Base-by-base conservation (phyloP, 1,140 invertebrate genomes). In the Drosophila tani region DNA sequence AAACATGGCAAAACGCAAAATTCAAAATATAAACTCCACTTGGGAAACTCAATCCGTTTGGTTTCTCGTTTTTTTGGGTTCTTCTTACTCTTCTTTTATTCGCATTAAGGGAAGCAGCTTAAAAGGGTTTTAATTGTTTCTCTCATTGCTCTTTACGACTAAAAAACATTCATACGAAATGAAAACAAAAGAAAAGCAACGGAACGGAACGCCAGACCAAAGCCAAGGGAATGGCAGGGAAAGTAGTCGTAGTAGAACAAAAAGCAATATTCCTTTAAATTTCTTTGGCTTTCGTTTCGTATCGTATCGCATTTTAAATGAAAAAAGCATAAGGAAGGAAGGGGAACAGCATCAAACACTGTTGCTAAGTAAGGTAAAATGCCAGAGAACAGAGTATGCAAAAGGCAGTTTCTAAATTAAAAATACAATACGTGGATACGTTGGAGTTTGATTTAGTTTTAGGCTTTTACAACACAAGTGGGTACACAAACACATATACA, bases 1-100 rank as follows among this genome's bases (percentile, higher is more conserved):
- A 77, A 79, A 91, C 87, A 91, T 73, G 71, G 58, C 87, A 86
- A 79, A 77, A 91, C 70, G 59, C 62, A 87, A 86, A 78, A 80
- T 51, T 57, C 11, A 66, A 46, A 59, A 75, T 65, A 75, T 65
- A 75, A 71, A 73, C 70, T 74, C 40, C 46, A 60, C 53, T 73
- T 73, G 69, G 67, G 35, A 41, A 73, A 59, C 29, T 51, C 21
- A 70, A 45, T 62, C 58, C 45, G 35, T 65, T 43, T 66, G 41
- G 27, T 40, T 59, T 58, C 40, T 27, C 60, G 38, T 35, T 51
- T 46, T 27, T n/a, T 46, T 59, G 60, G 35, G 45, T 51, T 35
- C 27, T 17, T 58, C 15, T 71, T 73, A 17, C 19, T 24, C 35
- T 19, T 56, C 35, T 43, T 59, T 40, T 17, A 29, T 71, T 73